These are phyloP conservation scores for Vidua chalybeata DNA, from an alignment of 2,113 vertebrate species.

Conservation along the genomic window DNA sequence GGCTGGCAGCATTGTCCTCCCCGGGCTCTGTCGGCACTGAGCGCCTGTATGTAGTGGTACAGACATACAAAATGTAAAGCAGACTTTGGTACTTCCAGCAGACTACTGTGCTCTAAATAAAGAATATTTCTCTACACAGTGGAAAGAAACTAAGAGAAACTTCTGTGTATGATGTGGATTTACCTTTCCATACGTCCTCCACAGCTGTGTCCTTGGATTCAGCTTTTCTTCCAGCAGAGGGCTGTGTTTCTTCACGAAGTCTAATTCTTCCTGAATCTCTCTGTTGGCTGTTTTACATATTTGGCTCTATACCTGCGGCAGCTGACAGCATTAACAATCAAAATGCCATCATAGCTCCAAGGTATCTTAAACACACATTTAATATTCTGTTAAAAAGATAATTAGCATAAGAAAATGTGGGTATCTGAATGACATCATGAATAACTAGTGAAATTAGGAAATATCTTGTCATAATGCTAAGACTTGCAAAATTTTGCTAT, in stretches of 20 bases:
- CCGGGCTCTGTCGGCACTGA: accelerated
- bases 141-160: not conserved
- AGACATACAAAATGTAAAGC: not conserved
- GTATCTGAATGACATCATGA: not conserved
- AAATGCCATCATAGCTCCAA: conserved; percentile 76
- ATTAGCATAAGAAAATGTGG: not conserved
- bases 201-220: conserved; percentile 52
- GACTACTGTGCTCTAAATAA: not conserved
- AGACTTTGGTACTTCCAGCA: not conserved
- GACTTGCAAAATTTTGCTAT: not conserved
- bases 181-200: conserved; percentile 72
- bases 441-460: not conserved
- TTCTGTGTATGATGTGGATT: not conserved
- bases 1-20: not conserved
- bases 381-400: conserved; percentile 71
- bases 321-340: conserved; percentile 52
- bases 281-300: conserved; percentile 52
- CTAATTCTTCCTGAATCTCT: conserved; percentile 67
- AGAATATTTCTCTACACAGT: not conserved
- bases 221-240: conserved; percentile 79
- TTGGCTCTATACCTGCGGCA: conserved; percentile 52
- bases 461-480: not conserved
- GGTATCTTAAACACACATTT: conserved; percentile 70
- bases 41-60: accelerated
- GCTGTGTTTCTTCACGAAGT: conserved; percentile 76